These are phyloP conservation scores for Xylota sylvarum DNA, from an alignment of 2,888 invertebrate genomes.

Conservation along the genomic window DNA sequence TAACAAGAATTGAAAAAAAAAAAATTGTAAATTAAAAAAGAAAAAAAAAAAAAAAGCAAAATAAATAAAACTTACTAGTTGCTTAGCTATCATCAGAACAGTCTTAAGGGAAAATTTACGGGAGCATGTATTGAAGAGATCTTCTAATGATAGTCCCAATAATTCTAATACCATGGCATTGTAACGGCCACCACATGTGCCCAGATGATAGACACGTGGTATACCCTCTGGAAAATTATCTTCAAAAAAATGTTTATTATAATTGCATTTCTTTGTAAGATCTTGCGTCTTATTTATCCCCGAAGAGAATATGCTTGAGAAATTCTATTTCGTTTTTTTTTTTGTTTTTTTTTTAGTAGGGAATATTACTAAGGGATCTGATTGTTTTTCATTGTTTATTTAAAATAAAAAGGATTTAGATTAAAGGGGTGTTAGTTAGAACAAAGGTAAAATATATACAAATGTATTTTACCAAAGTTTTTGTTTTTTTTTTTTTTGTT, in stretches of 20 bases:
- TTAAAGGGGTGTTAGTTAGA: slow-evolving; percentile 20
- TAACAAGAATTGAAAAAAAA: slow-evolving; percentile 33
- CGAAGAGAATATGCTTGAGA: slow-evolving; percentile 84
- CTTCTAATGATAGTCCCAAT: slow-evolving; percentile 99
- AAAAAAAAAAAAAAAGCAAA: slow-evolving; percentile 63
- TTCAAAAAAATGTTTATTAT: slow-evolving; percentile 71
- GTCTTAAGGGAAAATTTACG: slow-evolving; percentile 99
- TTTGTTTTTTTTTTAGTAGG: slow-evolving; percentile 49
- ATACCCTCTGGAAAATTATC: slow-evolving; percentile 92
- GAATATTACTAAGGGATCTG: slow-evolving; percentile 42
- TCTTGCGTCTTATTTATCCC: slow-evolving; percentile 79
- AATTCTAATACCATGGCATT: slow-evolving; percentile 99
- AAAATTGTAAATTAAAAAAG: slow-evolving; percentile 29
- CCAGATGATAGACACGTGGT: slow-evolving; percentile 99
- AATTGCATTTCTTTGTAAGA: slow-evolving; percentile 59
- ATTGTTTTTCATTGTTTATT: slow-evolving; percentile 18
- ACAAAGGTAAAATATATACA: slow-evolving; percentile 11
- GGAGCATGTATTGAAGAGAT: slow-evolving; percentile 99
- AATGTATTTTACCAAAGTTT: not conserved
- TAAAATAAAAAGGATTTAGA: slow-evolving; percentile 25
- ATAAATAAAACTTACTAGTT: slow-evolving; percentile 91
- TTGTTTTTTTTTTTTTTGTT: not conserved
- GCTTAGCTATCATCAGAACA: slow-evolving; percentile 98
- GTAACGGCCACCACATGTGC: slow-evolving; percentile 98
- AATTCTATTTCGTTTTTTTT: slow-evolving; percentile 81